Evolutionary conservation across 2,113 vertebrate species (phyloP).

Genomic region (Megaceryle torquata): DNA sequence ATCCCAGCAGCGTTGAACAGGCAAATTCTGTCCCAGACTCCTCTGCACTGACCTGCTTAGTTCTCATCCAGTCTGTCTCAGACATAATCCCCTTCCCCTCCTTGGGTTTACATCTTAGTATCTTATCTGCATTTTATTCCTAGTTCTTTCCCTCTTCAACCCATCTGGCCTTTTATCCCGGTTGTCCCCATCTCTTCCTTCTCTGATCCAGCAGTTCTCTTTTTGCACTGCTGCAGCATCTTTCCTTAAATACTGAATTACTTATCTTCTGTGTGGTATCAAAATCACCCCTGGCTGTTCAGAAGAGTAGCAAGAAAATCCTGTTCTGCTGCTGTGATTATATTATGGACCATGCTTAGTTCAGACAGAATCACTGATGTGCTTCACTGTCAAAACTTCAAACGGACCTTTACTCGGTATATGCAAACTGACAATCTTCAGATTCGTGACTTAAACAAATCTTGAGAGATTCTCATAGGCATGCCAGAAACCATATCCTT

Average conservation of each 20-base stretch:
- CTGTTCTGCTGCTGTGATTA: background rate
- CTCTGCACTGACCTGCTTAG: background rate
- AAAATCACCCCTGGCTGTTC: background rate
- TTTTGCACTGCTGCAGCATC: background rate
- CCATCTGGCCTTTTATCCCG: background rate
- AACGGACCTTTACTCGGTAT: background rate
- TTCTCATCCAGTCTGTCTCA: background rate
- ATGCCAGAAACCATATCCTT: background rate
- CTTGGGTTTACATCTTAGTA: background rate
- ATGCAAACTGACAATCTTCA: background rate
- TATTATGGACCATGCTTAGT: background rate
- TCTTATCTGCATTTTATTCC: background rate
- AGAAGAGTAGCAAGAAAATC: constrained; percentile 6
- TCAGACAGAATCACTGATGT: background rate
- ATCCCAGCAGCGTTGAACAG: background rate
- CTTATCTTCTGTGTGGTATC: background rate
- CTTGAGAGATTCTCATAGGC: background rate
- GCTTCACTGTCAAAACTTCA: background rate
- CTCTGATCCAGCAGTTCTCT: background rate
- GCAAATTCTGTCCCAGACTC: background rate
- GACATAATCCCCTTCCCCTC: background rate
- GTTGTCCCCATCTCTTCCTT: background rate
- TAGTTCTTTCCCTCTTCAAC: background rate
- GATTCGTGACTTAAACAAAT: background rate
- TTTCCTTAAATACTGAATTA: background rate